Evolutionary conservation across 2,888 invertebrate genomes (phyloP).

Genomic region (Imbricaverruca yamaguchii): DNA sequence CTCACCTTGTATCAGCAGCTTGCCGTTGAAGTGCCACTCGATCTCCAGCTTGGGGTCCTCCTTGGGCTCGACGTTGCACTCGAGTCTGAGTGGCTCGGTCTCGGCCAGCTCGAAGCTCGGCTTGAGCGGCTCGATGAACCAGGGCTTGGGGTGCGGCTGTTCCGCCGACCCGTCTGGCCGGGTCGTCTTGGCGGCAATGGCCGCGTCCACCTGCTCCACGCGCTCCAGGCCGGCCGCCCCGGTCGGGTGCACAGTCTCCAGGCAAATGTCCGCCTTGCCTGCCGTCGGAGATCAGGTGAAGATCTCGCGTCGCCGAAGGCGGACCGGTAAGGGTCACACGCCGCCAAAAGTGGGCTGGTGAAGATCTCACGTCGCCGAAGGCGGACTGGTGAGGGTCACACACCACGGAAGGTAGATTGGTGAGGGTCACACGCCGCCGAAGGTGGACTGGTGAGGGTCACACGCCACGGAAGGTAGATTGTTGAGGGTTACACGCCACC

Average conservation of each 20-base stretch:
- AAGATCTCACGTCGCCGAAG: too few species aligned
- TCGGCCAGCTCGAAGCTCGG: slow-evolving; percentile 73
- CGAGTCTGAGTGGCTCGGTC: slow-evolving; percentile 74
- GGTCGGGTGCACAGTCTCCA: slow-evolving; percentile 92
- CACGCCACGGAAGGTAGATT: too few species aligned
- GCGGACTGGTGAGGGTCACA: too few species aligned
- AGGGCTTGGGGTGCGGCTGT: slow-evolving; percentile 42
- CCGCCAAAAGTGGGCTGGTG: too few species aligned
- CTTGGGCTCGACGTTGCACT: slow-evolving; percentile 90
- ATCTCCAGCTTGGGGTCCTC: slow-evolving; percentile 82
- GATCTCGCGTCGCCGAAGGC: too few species aligned
- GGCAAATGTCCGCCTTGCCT: slow-evolving; percentile 54
- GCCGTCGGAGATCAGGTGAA: not conserved
- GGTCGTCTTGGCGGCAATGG: slow-evolving; percentile 26
- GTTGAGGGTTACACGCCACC: too few species aligned
- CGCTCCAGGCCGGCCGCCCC: slow-evolving; percentile 82
- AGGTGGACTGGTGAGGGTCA: too few species aligned
- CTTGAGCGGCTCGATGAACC: slow-evolving; percentile 73
- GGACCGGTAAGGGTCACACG: too few species aligned
- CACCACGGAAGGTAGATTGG: too few species aligned
- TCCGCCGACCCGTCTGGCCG: not conserved
- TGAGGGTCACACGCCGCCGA: too few species aligned
- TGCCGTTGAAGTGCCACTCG: slow-evolving; percentile 92
- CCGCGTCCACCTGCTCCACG: slow-evolving; percentile 47
- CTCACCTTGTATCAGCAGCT: slow-evolving; percentile 61